Conservation (phyloP, 2,888 invertebrate species). For the Metallyticus violacea region DNA sequence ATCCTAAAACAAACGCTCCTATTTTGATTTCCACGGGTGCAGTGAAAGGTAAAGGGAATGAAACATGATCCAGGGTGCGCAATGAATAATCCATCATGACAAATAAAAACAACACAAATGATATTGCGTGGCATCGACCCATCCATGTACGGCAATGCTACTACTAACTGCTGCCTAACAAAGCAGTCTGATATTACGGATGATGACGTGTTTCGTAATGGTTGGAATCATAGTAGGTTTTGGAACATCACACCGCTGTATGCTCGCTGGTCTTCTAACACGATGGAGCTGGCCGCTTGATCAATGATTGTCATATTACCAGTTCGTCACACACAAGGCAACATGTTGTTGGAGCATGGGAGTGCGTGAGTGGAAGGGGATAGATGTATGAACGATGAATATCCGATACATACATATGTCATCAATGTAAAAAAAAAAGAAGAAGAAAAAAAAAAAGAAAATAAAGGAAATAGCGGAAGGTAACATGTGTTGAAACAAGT, state of each 20-base stretch:
- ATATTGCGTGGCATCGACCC: not conserved
- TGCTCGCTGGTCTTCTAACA: not conserved
- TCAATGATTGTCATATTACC: not conserved
- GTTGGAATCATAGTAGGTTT: not conserved
- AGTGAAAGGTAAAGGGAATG: not conserved
- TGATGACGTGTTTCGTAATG: not conserved
- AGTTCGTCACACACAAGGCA: not conserved
- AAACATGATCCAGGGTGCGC: not conserved
- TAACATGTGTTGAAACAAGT: not conserved
- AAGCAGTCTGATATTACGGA: not conserved
- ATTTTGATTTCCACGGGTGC: not conserved
- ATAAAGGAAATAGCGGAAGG: too few species aligned
- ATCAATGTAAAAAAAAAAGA: not conserved
- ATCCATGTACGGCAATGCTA: too few species aligned
- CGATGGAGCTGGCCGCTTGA: not conserved
- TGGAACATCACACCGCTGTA: not conserved
- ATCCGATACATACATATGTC: not conserved
- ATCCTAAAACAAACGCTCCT: not conserved
- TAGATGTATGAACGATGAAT: too few species aligned
- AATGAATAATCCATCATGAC: not conserved
- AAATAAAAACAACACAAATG: not conserved
- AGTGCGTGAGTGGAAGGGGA: too few species aligned
- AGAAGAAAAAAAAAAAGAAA: too few species aligned
- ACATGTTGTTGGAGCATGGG: not conserved
- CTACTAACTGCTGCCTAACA: not conserved